A percentile compares a stretch with the other conserved stretches of the same genome.
Conservation (phyloP, 2,888 invertebrate species). For the Chrysomela aeneicollis region DNA sequence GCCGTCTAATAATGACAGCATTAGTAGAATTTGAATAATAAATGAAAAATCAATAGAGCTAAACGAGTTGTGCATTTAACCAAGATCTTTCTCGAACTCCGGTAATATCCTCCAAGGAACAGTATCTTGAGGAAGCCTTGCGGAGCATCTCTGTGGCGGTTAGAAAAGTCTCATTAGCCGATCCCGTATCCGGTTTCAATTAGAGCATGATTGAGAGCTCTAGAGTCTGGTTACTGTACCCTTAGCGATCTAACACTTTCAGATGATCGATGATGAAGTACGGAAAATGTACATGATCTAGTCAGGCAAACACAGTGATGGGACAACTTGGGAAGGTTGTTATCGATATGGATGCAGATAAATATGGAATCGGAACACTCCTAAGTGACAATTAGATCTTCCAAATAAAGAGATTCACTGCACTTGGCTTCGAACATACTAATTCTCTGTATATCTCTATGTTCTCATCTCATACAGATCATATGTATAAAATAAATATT, state of each 20-base stretch:
- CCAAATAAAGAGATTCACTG: too few relatives aligned
- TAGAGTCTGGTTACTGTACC: constrained; percentile 57
- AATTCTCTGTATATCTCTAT: too few relatives aligned
- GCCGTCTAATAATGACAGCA: constrained; percentile 19
- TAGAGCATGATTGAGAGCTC: constrained; percentile 60
- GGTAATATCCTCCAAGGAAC: constrained; percentile 56
- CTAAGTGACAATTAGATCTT: too few relatives aligned
- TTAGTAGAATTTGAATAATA: constrained; percentile 47
- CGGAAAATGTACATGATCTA: too few relatives aligned
- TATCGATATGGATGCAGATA: too few relatives aligned
- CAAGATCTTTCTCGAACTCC: constrained; percentile 47
- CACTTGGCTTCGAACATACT: too few relatives aligned
- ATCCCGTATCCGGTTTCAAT: constrained; percentile 60
- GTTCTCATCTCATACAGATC: too few relatives aligned
- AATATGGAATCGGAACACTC: too few relatives aligned
- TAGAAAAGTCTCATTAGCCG: constrained; percentile 55
- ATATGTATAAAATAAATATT: too few relatives aligned
- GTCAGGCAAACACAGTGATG: too few relatives aligned
- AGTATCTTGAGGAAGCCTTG: constrained; percentile 51
- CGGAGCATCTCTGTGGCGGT: constrained; percentile 48
- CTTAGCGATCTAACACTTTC: constrained; percentile 55
- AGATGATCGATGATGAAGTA: constrained; percentile 58
- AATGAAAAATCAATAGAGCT: constrained; percentile 55
- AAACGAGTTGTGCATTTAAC: constrained; percentile 56
- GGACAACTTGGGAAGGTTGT: too few relatives aligned